Evolutionary conservation across 2,888 invertebrate species (phyloP), one percentile per base, ranked within the genome.

Genomic region (Dusona sp.): DNA sequence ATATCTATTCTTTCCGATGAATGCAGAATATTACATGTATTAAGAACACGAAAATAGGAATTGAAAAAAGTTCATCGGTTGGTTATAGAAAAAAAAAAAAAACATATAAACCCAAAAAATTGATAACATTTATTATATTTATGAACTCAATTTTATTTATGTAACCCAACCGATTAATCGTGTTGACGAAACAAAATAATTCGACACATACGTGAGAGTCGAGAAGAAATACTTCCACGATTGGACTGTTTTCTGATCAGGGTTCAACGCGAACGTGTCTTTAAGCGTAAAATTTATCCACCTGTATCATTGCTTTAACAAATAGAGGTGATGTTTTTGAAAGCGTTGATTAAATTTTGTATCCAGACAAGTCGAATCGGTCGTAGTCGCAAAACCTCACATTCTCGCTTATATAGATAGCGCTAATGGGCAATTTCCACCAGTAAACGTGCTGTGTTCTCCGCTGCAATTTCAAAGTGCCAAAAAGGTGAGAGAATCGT

Each of bases 381-480:
- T 22, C 2, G 33, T 7, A 1, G n/a, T 65, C 33, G 29, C 48
- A 19, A n/a, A 16, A 45, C 7, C 54, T 8, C 16, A 0, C 36
- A 11, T n/a, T 54, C n/a, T 54, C 36, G 72, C 73, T 73, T 54
- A 73, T 73, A 73, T 33, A 73, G 33, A 51, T 19, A 13, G 51
- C 54, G 19, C 1, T 36, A 13, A 13, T 11, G 22, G 13, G 11
- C n/a, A n/a, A 54, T 51, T 36, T 73, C 13, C 16, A 36, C 22
- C 73, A 73, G 73, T 54, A 3, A 7, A 7, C 3, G 73, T 54
- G 45, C 51, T n/a, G n/a, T 19, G 9, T 48, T 48, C 25, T 29
- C 16, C 11, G 7, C 16, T 29, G 6, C 29, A 29, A 2, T 22
- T 54, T 54, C 19, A 16, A 54, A 54, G 36, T 51, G 25, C 8